Evolutionary conservation across 2,888 invertebrate genomes (phyloP), one percentile per base, ranked within the genome.

Genomic region (Tanytarsus gracilentus): DNA sequence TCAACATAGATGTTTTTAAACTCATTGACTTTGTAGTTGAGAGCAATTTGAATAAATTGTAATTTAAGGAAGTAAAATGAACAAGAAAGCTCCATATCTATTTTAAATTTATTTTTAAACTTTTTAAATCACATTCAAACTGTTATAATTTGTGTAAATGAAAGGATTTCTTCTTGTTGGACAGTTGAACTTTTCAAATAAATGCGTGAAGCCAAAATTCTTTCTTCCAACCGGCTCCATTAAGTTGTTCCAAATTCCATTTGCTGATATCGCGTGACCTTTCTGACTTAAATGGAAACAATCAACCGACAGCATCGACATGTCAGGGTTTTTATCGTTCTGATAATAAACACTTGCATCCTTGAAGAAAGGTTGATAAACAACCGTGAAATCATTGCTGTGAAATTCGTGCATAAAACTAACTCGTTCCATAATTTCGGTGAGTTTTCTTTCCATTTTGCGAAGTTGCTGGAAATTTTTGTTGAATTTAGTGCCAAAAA

Each of bases 231-330:
- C 70, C n/a, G 76, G 76, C 66, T 78, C 71, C 64, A 80, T 61
- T 67, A 80, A 69, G 63, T 77, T 79, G 64, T 78, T 79, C 79
- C 79, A 80, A 3, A 79, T 62, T 14, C 73, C 71, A 63, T 76
- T 77, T 1, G 76, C 72, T 63, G 73, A 63, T n/a, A 58, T 21
- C 11, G 44, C 58, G 25, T 58, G 58, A 23, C 58, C 58, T 30
- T 58, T 58, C 23, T 58, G 58, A 48, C 58, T 58, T 11, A 58
- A 48, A 63, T 65, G 66, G 9, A 66, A 49, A 58, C 66, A 66
- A 63, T 66, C 66, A 21, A 65, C 55, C 8, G 65, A 59, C 63
- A 66, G 62, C 1, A 66, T 61, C 11, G 49, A 50, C 53, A 66
- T 49, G 49, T 65, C 65, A 6, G 63, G 55, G 18, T 60, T 27